Conservation (phyloP, 2,113 vertebrate genomes). For the Pongo abelii region DNA sequence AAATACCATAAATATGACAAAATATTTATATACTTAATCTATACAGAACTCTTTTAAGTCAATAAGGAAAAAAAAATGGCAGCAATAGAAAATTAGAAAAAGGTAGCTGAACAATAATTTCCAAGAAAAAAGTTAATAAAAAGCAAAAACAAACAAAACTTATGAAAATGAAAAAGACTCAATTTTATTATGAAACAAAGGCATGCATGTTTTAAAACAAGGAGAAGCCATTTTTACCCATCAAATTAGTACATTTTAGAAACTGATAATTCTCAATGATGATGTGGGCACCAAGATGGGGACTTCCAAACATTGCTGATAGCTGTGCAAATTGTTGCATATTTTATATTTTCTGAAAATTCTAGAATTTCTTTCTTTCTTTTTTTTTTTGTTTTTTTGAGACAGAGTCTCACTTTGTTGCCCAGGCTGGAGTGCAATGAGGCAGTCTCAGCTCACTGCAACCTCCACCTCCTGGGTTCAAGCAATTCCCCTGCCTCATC, state of each 20-base stretch:
- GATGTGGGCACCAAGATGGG: neutral
- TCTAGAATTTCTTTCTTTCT: neutral
- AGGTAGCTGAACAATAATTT: neutral
- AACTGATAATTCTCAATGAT: neutral
- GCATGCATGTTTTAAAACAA: neutral
- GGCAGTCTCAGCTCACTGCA: no score
- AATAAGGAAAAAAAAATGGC: neutral
- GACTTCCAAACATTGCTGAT: neutral
- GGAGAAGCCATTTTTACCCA: neutral
- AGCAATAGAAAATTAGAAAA: neutral
- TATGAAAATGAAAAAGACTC: neutral
- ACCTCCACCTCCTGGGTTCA: no score
- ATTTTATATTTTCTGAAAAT: neutral
- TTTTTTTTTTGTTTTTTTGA: fast-evolving
- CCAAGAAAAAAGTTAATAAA: neutral
- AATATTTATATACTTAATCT: neutral
- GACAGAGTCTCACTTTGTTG: no score
- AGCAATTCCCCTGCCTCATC: no score
- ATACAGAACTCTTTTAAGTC: neutral
- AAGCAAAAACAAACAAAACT: neutral
- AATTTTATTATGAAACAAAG: neutral
- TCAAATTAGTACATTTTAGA: neutral
- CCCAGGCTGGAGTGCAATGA: no score
- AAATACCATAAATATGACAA: neutral
- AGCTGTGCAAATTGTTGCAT: neutral